A percentile compares a stretch with the other conserved stretches of the same genome.
These are phyloP conservation scores for Apoda limacodes DNA, from an alignment of 2,888 invertebrate genomes.

Conservation along the genomic window DNA sequence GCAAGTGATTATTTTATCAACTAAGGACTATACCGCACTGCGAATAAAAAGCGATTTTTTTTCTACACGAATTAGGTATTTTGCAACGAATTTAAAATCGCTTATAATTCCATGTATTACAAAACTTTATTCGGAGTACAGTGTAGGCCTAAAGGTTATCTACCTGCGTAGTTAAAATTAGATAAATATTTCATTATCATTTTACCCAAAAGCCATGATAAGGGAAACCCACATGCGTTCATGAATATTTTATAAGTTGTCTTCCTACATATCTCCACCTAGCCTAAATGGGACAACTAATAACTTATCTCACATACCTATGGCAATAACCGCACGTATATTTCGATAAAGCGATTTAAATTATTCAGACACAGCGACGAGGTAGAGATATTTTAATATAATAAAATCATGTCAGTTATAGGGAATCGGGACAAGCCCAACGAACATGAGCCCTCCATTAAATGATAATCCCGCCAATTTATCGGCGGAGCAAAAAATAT, in stretches of 20 bases:
- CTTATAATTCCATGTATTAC: too few relatives aligned
- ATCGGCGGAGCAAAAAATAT: conserved; percentile 64
- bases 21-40: too few relatives aligned
- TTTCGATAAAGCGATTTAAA: conserved; percentile 38
- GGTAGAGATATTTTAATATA: conserved; percentile 55
- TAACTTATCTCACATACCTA: conserved; percentile 41
- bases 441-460: conserved; percentile 69
- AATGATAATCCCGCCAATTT: conserved; percentile 69
- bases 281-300: conserved; percentile 28
- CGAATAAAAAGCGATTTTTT: too few relatives aligned
- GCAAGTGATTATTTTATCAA: too few relatives aligned
- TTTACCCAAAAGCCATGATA: conserved; percentile 41
- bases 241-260: conserved; percentile 45
- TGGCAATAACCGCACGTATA: conserved; percentile 42
- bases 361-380: conserved; percentile 36
- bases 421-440: conserved; percentile 59
- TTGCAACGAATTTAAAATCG: too few relatives aligned
- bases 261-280: conserved; percentile 41
- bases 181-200: too few relatives aligned
- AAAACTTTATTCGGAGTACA: too few relatives aligned
- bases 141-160: too few relatives aligned
- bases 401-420: conserved; percentile 67
- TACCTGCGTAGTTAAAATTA: too few relatives aligned
- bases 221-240: conserved; percentile 36
- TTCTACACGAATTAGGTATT: too few relatives aligned